These are phyloP conservation scores for Tetragonisca angustula DNA, from an alignment of 2,888 invertebrate genomes.

Conservation along the genomic window DNA sequence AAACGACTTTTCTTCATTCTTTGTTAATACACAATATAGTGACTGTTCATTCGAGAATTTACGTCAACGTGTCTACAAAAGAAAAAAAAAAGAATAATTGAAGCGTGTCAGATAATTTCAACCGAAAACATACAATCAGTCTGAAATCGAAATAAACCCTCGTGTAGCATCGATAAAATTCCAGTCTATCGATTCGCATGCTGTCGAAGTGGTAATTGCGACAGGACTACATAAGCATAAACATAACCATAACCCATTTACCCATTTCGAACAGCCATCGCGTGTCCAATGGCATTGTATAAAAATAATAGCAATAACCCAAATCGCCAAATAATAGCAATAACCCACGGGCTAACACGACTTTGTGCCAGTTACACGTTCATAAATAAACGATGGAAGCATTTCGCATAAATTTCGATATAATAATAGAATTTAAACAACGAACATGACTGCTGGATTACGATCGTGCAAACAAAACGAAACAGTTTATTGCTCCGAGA, in stretches of 20 bases:
- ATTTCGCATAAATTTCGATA: not conserved
- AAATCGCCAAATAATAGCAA: no score
- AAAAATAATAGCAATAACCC: not conserved
- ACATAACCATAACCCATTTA: not conserved
- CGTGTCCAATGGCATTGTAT: not conserved
- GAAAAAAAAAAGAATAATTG: no score
- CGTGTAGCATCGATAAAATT: not conserved
- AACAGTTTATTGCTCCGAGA: not conserved
- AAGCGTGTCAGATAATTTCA: not conserved
- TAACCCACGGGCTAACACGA: not conserved
- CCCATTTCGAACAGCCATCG: no score
- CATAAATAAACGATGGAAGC: not conserved
- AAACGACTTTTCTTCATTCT: no score
- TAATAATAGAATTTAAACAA: not conserved
- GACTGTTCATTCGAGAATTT: not conserved
- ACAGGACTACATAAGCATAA: not conserved
- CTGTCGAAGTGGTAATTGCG: not conserved
- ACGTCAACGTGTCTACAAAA: not conserved
- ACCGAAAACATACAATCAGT: not conserved
- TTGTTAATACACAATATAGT: fast-evolving
- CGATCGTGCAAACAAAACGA: not conserved
- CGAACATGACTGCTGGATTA: not conserved
- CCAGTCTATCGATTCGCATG: not conserved
- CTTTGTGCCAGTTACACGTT: not conserved
- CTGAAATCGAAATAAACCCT: not conserved